Evolutionary conservation across 2,888 invertebrate species (phyloP).

Genomic region (Orgyia antiqua): DNA sequence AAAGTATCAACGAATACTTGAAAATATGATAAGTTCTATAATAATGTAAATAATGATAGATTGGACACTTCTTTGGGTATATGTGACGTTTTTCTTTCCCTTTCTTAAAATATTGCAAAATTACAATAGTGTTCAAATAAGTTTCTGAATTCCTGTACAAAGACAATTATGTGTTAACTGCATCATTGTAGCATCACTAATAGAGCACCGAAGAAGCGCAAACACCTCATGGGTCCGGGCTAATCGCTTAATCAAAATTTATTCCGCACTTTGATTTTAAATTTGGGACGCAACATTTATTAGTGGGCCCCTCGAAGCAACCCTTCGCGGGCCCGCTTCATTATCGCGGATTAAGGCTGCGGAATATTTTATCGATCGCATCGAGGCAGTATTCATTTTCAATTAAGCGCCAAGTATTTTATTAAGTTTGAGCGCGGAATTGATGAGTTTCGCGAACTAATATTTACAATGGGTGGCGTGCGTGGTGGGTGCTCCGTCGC

Average conservation of each 20-base stretch:
- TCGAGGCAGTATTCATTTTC: constrained; percentile 76
- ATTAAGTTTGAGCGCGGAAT: constrained; percentile 75
- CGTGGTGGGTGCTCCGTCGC: constrained; percentile 38
- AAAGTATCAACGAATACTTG: too few relatives aligned
- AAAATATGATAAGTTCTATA: too few relatives aligned
- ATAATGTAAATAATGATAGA: too few relatives aligned
- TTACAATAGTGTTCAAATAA: too few relatives aligned
- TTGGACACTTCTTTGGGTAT: too few relatives aligned
- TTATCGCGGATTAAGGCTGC: constrained; percentile 77
- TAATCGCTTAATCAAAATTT: constrained; percentile 79
- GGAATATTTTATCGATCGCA: constrained; percentile 77
- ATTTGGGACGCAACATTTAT: constrained; percentile 77
- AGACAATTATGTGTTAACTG: constrained; percentile 15
- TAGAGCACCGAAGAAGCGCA: constrained; percentile 56
- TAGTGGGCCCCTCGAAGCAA: constrained; percentile 69
- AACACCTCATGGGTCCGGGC: constrained; percentile 62
- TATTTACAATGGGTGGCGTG: constrained; percentile 72
- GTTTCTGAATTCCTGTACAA: constrained; percentile 4
- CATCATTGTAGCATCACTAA: constrained; percentile 39
- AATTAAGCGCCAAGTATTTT: constrained; percentile 78
- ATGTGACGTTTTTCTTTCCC: too few relatives aligned
- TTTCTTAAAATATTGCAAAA: too few relatives aligned
- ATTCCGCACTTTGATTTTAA: constrained; percentile 79
- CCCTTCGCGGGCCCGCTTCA: constrained; percentile 71
- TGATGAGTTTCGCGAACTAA: constrained; percentile 78